Conservation (phyloP, 2,888 invertebrate genomes). For the Psylliodes chrysocephalus region DNA sequence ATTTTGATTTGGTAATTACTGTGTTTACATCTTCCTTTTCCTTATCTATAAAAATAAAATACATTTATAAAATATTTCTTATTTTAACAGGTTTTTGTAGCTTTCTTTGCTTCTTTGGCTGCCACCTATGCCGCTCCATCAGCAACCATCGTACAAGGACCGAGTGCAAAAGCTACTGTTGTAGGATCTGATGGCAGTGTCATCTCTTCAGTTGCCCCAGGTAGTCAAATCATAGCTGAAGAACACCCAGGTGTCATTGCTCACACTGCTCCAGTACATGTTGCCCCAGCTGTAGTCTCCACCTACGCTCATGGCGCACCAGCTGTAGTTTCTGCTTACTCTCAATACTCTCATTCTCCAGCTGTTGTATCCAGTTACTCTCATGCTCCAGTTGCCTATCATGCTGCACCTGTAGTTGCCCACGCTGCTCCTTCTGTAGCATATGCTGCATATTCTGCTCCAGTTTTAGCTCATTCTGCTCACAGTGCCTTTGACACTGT, state of each 20-base stretch:
- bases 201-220: constrained; percentile 53
- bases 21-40: too few species aligned
- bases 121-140: constrained; percentile 47
- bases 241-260: constrained; percentile 42
- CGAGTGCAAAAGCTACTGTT: constrained; percentile 52
- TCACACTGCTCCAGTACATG: constrained; percentile 40
- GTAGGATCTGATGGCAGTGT: constrained; percentile 53
- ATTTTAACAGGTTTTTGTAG: constrained; percentile 47
- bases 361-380: too few species aligned
- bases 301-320: constrained; percentile 33
- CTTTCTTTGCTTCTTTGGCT: constrained; percentile 52
- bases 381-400: constrained; percentile 32
- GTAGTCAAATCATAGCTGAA: constrained; percentile 51
- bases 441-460: constrained; percentile 37
- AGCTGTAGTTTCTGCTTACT: constrained; percentile 36
- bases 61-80: too few species aligned
- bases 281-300: constrained; percentile 38
- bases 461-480: constrained; percentile 34
- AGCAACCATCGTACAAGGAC: constrained; percentile 53
- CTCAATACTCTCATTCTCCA: too few species aligned
- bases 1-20: too few species aligned
- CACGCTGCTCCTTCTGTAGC: constrained; percentile 37
- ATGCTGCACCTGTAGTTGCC: constrained; percentile 35
- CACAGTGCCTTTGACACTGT: constrained; percentile 35
- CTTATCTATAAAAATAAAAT: too few species aligned